A percentile compares a stretch with the other conserved stretches of the same genome.
Evolutionary conservation across 2,888 invertebrate species (phyloP).

Genomic region (Dynastes maya): DNA sequence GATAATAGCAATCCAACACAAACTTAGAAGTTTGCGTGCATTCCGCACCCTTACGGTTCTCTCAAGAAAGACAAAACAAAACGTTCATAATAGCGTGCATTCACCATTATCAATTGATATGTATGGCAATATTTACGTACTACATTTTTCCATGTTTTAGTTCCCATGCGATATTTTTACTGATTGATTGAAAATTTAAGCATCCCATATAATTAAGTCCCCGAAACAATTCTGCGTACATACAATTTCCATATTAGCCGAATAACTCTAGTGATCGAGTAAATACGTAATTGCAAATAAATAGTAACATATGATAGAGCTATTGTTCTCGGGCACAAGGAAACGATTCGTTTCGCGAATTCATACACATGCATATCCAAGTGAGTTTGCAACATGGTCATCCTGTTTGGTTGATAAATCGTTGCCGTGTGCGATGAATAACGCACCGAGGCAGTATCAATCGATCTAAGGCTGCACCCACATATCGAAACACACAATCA

Average conservation of each 20-base stretch:
- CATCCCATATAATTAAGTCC: no score
- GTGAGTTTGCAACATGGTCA: slow-evolving; percentile 24
- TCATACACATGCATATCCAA: slow-evolving; percentile 30
- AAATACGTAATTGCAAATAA: slow-evolving; percentile 1
- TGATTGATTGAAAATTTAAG: no score
- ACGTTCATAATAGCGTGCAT: no score
- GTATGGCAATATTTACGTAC: no score
- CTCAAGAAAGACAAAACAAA: no score
- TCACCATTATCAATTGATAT: no score
- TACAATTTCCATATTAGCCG: not conserved
- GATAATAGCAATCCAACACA: no score
- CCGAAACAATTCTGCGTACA: no score
- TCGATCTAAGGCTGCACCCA: slow-evolving; percentile 61
- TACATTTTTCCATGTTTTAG: no score
- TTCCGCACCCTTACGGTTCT: no score
- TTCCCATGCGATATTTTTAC: no score
- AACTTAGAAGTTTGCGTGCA: no score
- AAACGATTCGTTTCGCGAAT: slow-evolving; percentile 34
- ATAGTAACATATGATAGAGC: slow-evolving; percentile 27
- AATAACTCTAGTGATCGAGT: not conserved
- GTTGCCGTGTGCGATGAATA: slow-evolving; percentile 57
- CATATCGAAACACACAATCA: slow-evolving; percentile 59
- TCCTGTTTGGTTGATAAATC: slow-evolving; percentile 56
- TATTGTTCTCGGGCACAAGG: slow-evolving; percentile 32
- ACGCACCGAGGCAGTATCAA: slow-evolving; percentile 53